A percentile compares a stretch with the other conserved stretches of the same genome.
These are phyloP conservation scores for Schlechtendalia chinensis DNA, from an alignment of 1,140 invertebrate species.

Conservation along the genomic window DNA sequence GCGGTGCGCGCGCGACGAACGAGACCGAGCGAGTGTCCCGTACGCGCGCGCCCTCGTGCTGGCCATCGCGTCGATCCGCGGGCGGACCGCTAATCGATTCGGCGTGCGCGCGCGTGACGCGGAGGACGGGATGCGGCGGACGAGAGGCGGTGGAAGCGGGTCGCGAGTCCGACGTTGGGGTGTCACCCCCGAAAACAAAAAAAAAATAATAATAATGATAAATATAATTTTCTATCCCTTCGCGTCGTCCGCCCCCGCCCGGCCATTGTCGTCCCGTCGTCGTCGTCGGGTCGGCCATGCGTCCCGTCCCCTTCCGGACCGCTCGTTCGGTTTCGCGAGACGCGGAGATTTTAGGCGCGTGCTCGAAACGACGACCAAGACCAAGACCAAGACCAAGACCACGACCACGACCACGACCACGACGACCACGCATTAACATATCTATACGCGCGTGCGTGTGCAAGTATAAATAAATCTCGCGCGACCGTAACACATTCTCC, in stretches of 20 bases:
- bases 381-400: too few species aligned
- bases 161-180: conserved; percentile 43
- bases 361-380: too few species aligned
- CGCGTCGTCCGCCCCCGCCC: background rate
- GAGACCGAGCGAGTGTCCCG: too few species aligned
- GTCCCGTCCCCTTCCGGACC: too few species aligned
- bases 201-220: too few species aligned
- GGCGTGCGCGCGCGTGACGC: background rate
- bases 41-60: background rate
- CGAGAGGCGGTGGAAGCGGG: background rate
- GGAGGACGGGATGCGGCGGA: background rate
- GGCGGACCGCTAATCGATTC: conserved; percentile 9
- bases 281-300: conserved; percentile 28
- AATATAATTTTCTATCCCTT: conserved; percentile 24
- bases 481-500: conserved; percentile 40
- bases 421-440: too few species aligned
- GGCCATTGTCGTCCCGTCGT: background rate
- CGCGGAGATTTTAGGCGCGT: background rate
- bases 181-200: conserved; percentile 47
- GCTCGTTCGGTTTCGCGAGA: too few species aligned
- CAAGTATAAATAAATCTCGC: conserved; percentile 46
- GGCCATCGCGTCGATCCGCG: conserved; percentile 38
- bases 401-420: too few species aligned
- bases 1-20: too few species aligned
- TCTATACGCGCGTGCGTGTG: conserved; percentile 2